Percentiles rank a stretch among this genome's conserved stretches.
phyloP scores from a whole-genome alignment of 2,888 invertebrate species.

The Conchocele bisecta region DNA sequence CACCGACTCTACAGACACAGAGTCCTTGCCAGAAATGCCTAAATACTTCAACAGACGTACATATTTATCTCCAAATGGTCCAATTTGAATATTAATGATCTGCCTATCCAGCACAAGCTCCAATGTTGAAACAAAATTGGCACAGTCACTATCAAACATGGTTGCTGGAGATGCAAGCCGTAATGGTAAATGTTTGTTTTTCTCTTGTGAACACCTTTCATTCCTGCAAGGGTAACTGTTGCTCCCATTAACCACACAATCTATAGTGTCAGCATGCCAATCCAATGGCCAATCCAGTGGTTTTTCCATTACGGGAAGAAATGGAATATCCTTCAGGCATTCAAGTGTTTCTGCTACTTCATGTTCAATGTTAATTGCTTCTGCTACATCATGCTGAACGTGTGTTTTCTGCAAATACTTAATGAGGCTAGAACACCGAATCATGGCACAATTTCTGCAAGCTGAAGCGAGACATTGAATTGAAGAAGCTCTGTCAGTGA shows the following conservation, averaged over 20 bases:
- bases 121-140: no score
- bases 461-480: neutral
- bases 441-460: neutral
- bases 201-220: no score
- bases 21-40: neutral
- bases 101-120: no score
- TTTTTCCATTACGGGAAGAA: constrained; percentile 53
- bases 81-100: no score
- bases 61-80: no score
- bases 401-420: neutral
- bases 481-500: neutral
- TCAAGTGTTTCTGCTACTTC: neutral
- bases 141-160: no score
- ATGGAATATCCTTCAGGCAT: neutral
- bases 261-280: no score
- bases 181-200: no score
- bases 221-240: no score
- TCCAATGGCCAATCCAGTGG: constrained; percentile 59
- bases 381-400: neutral
- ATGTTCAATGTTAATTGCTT: no score
- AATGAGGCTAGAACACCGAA: neutral
- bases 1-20: neutral
- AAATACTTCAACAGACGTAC: neutral
- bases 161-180: no score
- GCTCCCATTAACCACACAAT: constrained; percentile 58